A percentile compares a stretch with the other conserved stretches of the same genome.
These are phyloP conservation scores for Plecturocebus donacophilus DNA, from an alignment of 2,113 vertebrate species.

Conservation along the genomic window DNA sequence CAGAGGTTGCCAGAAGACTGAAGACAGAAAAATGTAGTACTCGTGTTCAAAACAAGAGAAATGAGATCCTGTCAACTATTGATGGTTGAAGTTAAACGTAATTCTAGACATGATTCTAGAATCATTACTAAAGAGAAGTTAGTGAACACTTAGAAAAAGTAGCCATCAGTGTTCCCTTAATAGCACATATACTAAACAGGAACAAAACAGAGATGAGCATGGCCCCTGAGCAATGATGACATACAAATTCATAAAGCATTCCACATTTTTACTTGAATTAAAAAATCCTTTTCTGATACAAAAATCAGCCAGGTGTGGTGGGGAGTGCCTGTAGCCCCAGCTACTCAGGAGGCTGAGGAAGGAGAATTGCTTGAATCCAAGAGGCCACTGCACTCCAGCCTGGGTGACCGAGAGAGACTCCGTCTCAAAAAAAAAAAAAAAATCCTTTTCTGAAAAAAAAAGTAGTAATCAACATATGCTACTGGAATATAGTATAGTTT, in stretches of 20 bases:
- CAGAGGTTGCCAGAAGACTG: neutral
- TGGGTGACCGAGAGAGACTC: no score
- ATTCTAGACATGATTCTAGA: conserved; percentile 10
- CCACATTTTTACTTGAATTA: neutral
- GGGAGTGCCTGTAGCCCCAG: no score
- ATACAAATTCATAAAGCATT: neutral
- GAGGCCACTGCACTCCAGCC: no score
- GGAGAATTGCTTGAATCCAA: no score
- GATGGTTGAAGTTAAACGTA: neutral
- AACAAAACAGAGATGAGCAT: neutral
- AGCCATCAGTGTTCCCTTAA: neutral
- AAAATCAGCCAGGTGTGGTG: no score
- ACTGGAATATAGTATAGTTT: neutral
- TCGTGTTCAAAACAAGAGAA: neutral
- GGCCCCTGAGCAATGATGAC: neutral
- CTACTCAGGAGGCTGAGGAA: no score
- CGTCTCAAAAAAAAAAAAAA: no score
- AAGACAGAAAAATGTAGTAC: neutral
- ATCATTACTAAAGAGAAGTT: neutral
- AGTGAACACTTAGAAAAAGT: neutral
- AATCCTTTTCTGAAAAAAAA: neutral
- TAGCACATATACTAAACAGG: neutral
- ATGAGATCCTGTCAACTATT: neutral
- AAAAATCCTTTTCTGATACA: neutral
- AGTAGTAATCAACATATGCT: neutral